A percentile compares a stretch with the other conserved stretches of the same genome.
Conservation (phyloP, 2,888 invertebrate genomes). For the Unio delphinus region DNA sequence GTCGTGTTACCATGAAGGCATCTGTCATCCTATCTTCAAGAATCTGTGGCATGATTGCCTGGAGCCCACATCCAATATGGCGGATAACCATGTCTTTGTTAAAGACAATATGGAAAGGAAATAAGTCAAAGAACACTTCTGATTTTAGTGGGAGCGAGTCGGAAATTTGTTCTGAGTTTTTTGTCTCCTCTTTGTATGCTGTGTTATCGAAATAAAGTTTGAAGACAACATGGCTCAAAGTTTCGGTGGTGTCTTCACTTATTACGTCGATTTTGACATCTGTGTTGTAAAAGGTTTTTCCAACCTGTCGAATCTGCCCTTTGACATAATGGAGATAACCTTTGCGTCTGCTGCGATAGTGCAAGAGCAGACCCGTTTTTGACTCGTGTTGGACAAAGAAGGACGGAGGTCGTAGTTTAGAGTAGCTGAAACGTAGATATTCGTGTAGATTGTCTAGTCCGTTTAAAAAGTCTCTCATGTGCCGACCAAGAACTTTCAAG, state of each 20-base stretch:
- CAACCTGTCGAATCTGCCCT: slow-evolving; percentile 94
- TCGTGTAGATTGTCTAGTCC: slow-evolving; percentile 96
- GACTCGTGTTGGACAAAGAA: slow-evolving; percentile 98
- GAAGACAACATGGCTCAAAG: slow-evolving; percentile 94
- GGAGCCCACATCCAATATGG: slow-evolving; percentile 67
- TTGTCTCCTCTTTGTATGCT: slow-evolving; percentile 39
- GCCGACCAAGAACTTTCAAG: slow-evolving; percentile 79
- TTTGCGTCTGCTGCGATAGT: slow-evolving; percentile 85
- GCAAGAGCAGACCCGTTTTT: slow-evolving; percentile 87
- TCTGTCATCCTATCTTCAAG: slow-evolving; percentile 89
- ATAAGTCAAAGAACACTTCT: slow-evolving; percentile 89
- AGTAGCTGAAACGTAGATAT: slow-evolving; percentile 96
- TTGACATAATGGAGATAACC: slow-evolving; percentile 97
- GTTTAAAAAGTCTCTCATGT: slow-evolving; percentile 96
- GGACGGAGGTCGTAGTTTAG: slow-evolving; percentile 90
- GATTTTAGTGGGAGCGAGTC: slow-evolving; percentile 43
- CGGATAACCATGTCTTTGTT: slow-evolving; percentile 77
- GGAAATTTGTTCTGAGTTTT: slow-evolving; percentile 21
- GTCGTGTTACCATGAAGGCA: slow-evolving; percentile 92
- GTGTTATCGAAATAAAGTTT: slow-evolving; percentile 93
- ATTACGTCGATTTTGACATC: slow-evolving; percentile 93
- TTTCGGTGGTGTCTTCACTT: slow-evolving; percentile 88
- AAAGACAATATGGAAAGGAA: slow-evolving; percentile 98
- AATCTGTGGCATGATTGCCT: slow-evolving; percentile 62
- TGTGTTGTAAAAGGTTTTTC: slow-evolving; percentile 93